Conservation (phyloP, 2,113 vertebrate genomes). For the Orcinus orca region DNA sequence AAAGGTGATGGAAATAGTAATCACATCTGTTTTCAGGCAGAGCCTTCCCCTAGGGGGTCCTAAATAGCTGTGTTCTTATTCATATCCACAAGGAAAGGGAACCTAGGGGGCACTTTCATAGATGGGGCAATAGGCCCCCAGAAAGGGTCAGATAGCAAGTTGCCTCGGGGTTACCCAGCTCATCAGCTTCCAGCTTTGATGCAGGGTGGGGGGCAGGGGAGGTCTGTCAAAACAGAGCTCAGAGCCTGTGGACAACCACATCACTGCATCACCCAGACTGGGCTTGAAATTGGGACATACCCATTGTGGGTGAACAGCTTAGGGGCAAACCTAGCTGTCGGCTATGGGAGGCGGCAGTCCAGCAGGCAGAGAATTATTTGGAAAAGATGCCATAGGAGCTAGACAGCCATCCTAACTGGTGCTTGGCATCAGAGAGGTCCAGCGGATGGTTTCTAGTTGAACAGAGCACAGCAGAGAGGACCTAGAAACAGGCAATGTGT, state of each 20-base stretch:
- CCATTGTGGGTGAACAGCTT: neutral
- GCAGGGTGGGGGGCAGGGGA: fast-evolving
- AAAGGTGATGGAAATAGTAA: conserved; percentile 74
- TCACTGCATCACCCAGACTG: neutral
- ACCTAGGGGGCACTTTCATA: neutral
- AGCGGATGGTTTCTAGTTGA: neutral
- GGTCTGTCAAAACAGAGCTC: neutral
- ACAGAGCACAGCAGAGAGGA: neutral
- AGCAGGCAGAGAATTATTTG: neutral
- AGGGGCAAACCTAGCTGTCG: neutral
- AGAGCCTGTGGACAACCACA: neutral
- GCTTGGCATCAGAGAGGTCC: neutral
- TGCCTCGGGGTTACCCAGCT: neutral
- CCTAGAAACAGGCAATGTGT: neutral
- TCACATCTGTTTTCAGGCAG: conserved; percentile 64
- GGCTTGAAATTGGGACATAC: neutral
- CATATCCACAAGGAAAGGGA: neutral
- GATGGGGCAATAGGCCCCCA: neutral
- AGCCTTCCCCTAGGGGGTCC: conserved; percentile 32
- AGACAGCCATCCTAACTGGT: neutral
- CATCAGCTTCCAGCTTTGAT: neutral
- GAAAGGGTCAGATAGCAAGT: neutral
- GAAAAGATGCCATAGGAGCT: neutral
- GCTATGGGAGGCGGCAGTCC: neutral
- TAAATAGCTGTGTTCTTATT: conserved; percentile 32